Percentiles rank a stretch among this genome's conserved stretches.
phyloP scores from a whole-genome alignment of 2,797 vertebrate species.

The Rhinophrynus dorsalis region DNA sequence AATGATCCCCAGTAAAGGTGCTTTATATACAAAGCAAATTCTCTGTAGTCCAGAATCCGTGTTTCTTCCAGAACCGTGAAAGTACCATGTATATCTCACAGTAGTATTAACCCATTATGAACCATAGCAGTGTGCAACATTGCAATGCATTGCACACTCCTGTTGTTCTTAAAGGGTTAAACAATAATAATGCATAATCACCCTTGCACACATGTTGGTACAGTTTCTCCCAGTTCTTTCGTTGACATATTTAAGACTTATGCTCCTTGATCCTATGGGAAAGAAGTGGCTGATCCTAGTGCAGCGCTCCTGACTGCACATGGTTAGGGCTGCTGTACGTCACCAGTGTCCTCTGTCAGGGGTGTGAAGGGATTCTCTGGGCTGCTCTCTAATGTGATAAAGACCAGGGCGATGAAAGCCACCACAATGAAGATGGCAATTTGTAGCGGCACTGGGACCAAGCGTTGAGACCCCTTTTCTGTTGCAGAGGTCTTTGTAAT shows the following conservation, averaged over 20 bases:
- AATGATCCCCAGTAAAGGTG: no score
- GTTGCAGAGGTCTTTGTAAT: constrained; percentile 47
- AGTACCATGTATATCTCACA: no score
- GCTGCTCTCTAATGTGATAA: constrained; percentile 60
- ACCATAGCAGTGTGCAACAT: no score
- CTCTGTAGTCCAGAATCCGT: no score
- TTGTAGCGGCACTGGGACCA: constrained; percentile 67
- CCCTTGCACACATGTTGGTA: no score
- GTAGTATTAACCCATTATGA: no score
- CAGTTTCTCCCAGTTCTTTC: background rate
- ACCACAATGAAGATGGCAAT: constrained; percentile 67
- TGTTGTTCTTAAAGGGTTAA: no score
- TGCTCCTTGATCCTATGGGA: background rate
- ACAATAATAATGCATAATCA: no score
- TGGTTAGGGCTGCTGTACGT: constrained; percentile 7
- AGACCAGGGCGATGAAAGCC: constrained; percentile 68
- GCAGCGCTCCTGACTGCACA: background rate
- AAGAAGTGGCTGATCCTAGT: background rate
- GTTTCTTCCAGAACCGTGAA: no score
- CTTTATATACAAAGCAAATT: no score
- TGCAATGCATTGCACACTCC: no score
- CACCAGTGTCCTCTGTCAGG: constrained; percentile 47
- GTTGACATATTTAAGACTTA: background rate
- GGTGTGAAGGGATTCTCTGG: constrained; percentile 53
- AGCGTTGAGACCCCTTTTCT: constrained; percentile 52